Base-by-base conservation (phyloP, 2,888 invertebrate genomes). In the Lottia scabra region DNA sequence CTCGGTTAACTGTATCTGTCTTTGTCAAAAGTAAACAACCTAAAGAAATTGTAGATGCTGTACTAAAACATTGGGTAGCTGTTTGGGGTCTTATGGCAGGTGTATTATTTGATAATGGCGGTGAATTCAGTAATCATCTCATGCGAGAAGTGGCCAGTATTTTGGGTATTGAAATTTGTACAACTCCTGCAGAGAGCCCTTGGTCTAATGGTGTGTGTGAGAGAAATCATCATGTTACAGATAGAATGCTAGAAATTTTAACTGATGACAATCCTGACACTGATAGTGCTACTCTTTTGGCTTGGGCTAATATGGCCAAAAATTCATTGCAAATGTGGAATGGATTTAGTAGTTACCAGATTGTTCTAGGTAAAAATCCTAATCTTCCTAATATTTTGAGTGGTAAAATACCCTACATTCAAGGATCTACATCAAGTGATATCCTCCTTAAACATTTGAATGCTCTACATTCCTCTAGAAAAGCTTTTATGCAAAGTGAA, bases 91-190 rank as follows among this genome's bases (percentile, higher is more conserved):
- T 75, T 10, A 72, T 75, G 74, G 67, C 65, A 27, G 62, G 45
- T 2, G n/a, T 77, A 2, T 63, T 71, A 43, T 23, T 63, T 27
- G 77, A 75, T 63, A 73, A 75, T 66, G 75, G 75, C 26, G 65
- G 75, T 19, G 75, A 73, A 48, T 73, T 78, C 48, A 65, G 48
- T 63, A 65, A 68, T 26, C 73, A 75, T 27, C 71, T 73, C 56
- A 74, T 68, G 56, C 26, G 68, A 10, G 72, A 75, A 46, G 64
- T 75, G 12, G 70, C 75, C 16, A 66, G 66, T 27, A 69, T 74
- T 8, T 65, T 74, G 10, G 69, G 71, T 66, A 65, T 75, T 26
- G 27, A 38, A 38, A 48, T 73, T 26, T 73, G 64, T 68, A 74
- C 73, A 16, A 74, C 74, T 45, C 67, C 76, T 30, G 74, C 74